Percentiles rank a stretch among this genome's conserved stretches.
These are phyloP conservation scores for Phortica okadai DNA, from an alignment of 2,888 invertebrate species.

Conservation along the genomic window DNA sequence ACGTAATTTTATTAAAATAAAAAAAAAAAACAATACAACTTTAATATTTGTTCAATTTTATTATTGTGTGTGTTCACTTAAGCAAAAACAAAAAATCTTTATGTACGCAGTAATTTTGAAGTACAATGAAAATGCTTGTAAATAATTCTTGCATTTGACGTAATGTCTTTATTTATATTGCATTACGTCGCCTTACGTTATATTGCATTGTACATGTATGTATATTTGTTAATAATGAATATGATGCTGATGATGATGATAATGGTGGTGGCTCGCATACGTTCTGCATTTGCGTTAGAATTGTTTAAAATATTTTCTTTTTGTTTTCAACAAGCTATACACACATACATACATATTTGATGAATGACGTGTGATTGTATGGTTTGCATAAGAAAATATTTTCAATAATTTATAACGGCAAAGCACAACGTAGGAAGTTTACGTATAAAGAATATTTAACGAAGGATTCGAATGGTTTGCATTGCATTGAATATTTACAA, in stretches of 20 bases:
- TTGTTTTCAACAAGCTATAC: slow-evolving; percentile 10
- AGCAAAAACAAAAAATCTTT: slow-evolving; percentile 46
- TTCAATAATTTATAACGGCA: slow-evolving; percentile 57
- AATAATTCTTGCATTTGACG: slow-evolving; percentile 63
- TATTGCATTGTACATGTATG: slow-evolving; percentile 4
- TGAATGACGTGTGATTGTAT: background rate
- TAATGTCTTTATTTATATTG: slow-evolving; percentile 20
- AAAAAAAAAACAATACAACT: background rate
- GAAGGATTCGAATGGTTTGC: slow-evolving; percentile 3
- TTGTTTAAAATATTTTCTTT: slow-evolving; percentile 61
- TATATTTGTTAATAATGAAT: slow-evolving; percentile 19
- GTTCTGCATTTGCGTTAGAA: slow-evolving; percentile 62
- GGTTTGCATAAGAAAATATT: background rate
- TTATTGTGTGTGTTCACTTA: slow-evolving; percentile 17
- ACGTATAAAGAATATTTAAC: background rate
- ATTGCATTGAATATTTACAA: slow-evolving; percentile 70
- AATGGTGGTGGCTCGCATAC: slow-evolving; percentile 11
- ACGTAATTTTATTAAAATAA: slow-evolving; percentile 25
- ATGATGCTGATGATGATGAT: slow-evolving; percentile 13
- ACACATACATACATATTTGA: background rate
- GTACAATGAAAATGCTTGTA: slow-evolving; percentile 74
- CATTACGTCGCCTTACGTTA: slow-evolving; percentile 30
- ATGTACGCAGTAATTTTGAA: slow-evolving; percentile 69
- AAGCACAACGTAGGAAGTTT: slow-evolving; percentile 46
- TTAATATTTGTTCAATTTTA: slow-evolving; percentile 37